Evolutionary conservation across 1,140 invertebrate genomes (phyloP).

Genomic region (Agraylea sexmaculata): DNA sequence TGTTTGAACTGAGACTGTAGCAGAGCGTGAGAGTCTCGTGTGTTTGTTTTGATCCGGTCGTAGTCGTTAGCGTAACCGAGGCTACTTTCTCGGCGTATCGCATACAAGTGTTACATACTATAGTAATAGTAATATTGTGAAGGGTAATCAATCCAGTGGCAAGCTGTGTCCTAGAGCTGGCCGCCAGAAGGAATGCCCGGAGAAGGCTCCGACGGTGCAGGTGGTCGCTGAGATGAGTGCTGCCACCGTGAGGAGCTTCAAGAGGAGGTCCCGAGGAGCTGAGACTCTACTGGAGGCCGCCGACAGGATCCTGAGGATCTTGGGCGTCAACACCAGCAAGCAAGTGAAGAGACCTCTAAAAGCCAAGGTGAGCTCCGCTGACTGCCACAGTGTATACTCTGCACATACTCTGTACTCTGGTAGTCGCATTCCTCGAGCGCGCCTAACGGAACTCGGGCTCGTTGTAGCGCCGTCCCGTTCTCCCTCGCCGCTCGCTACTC

Average conservation of each 20-base stretch:
- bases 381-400: not conserved
- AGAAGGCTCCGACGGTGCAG: conserved; percentile 7
- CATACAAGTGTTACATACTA: not conserved
- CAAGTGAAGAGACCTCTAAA: conserved; percentile 35
- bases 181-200: too few relatives aligned
- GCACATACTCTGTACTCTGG: too few relatives aligned
- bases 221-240: conserved; percentile 41
- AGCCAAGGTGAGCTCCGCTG: conserved; percentile 34
- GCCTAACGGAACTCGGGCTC: too few relatives aligned
- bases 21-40: too few relatives aligned
- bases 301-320: conserved; percentile 39
- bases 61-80: conserved; percentile 7
- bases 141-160: conserved; percentile 7
- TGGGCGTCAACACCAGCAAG: conserved; percentile 38
- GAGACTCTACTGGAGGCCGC: conserved; percentile 40
- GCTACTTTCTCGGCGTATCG: not conserved
- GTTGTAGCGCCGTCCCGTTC: too few relatives aligned
- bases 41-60: conserved; percentile 12
- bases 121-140: too few relatives aligned
- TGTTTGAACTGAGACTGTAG: too few relatives aligned
- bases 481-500: too few relatives aligned
- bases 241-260: conserved; percentile 39
- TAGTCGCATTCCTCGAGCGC: too few relatives aligned
- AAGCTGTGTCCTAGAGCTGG: too few relatives aligned
- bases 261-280: conserved; percentile 41